These are phyloP conservation scores for Drosophila conformis DNA, from an alignment of 2,888 invertebrate species.

Conservation along the genomic window DNA sequence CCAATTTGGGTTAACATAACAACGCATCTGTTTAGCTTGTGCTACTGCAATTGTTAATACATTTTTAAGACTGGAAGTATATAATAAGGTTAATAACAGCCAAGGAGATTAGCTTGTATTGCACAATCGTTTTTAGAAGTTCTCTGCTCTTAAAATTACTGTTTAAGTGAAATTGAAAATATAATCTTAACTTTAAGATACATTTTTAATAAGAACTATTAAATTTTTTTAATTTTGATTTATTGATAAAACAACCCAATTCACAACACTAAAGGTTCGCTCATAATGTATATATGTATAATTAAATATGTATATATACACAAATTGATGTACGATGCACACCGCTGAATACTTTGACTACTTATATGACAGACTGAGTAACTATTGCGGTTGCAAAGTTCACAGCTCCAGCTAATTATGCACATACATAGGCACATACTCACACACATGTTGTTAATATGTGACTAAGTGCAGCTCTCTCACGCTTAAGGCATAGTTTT, in stretches of 20 bases:
- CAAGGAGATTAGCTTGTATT: background rate
- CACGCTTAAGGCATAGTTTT: background rate
- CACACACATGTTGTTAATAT: background rate
- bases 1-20: conserved; percentile 5
- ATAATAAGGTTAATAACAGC: background rate
- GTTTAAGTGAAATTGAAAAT: background rate
- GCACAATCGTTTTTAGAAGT: background rate
- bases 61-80: background rate
- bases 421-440: conserved; percentile 10
- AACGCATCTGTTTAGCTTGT: background rate
- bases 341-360: conserved; percentile 21
- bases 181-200: no score
- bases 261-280: conserved; percentile 1
- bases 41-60: conserved; percentile 4
- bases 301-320: conserved; percentile 14
- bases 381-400: conserved; percentile 38
- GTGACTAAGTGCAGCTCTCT: conserved; percentile 23
- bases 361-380: conserved; percentile 26
- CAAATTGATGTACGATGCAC: conserved; percentile 29
- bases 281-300: background rate
- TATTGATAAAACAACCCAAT: background rate
- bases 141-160: background rate
- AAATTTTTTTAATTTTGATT: no score
- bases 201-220: no score
- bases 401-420: conserved; percentile 48